Percentiles rank a stretch among this genome's conserved stretches.
These are phyloP conservation scores for Yponomeuta cagnagella DNA, from an alignment of 2,888 invertebrate genomes.

Conservation along the genomic window DNA sequence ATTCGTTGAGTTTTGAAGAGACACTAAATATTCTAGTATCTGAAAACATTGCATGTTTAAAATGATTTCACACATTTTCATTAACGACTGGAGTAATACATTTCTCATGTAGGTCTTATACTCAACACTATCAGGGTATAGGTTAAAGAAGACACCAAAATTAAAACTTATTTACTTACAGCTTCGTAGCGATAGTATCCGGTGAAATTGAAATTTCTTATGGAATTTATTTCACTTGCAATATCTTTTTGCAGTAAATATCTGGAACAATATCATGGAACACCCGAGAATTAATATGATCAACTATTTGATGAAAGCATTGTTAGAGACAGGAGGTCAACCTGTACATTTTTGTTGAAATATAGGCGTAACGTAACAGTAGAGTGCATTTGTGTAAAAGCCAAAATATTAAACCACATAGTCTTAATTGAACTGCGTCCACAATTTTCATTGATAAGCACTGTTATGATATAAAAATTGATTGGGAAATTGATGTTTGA, in stretches of 20 bases:
- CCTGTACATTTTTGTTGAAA: no score
- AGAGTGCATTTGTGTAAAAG: no score
- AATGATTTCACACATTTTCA: background rate
- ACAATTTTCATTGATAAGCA: no score
- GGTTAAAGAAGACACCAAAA: background rate
- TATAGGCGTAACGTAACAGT: no score
- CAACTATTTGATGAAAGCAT: no score
- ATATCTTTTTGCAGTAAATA: constrained; percentile 33
- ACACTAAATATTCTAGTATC: constrained; percentile 43
- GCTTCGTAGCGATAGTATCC: constrained; percentile 45
- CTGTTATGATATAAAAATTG: no score
- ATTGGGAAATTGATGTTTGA: no score
- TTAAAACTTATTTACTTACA: constrained; percentile 32
- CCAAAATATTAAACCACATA: no score
- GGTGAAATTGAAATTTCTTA: constrained; percentile 35
- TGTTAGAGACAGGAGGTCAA: no score
- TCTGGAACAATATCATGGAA: constrained; percentile 30
- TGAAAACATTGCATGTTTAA: constrained; percentile 27
- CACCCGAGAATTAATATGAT: background rate
- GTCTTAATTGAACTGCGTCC: no score
- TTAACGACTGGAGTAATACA: no score
- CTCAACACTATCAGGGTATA: background rate
- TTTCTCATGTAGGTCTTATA: no score
- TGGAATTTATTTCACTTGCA: constrained; percentile 19
- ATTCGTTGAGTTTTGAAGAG: constrained; percentile 30